A percentile compares a stretch with the other conserved stretches of the same genome.
phyloP scores from a whole-genome alignment of 2,113 vertebrate genomes.

The Pelecanoides urinatrix region DNA sequence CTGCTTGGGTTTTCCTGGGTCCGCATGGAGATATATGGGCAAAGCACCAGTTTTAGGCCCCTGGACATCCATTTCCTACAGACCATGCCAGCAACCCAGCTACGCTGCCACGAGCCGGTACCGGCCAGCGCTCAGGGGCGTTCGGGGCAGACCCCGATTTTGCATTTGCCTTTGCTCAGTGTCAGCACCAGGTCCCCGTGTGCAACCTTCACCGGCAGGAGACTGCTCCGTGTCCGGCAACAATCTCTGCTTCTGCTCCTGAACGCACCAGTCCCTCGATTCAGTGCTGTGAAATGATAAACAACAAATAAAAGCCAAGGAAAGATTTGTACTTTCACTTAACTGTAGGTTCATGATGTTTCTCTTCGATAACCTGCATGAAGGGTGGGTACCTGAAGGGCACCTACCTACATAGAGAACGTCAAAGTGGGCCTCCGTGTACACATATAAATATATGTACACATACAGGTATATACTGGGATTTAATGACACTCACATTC shows the following conservation, averaged over 20 bases:
- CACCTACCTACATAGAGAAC: background rate
- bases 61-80: background rate
- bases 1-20: accelerated
- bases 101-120: accelerated
- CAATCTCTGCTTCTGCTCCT: background rate
- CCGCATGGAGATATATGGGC: accelerated
- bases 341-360: background rate
- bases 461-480: too few species aligned
- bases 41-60: background rate
- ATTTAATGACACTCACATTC: background rate
- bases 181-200: background rate
- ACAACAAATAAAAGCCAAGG: background rate
- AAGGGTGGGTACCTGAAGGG: too few species aligned
- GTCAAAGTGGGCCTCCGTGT: accelerated
- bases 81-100: background rate
- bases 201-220: background rate
- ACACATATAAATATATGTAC: accelerated
- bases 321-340: background rate
- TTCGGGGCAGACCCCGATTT: background rate
- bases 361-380: background rate
- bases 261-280: accelerated
- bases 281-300: accelerated
- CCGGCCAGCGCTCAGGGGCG: too few species aligned
- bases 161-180: too few species aligned
- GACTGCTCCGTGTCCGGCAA: background rate